Base-by-base conservation (phyloP, 2,888 invertebrate species). In the Odontocerum albicorne region DNA sequence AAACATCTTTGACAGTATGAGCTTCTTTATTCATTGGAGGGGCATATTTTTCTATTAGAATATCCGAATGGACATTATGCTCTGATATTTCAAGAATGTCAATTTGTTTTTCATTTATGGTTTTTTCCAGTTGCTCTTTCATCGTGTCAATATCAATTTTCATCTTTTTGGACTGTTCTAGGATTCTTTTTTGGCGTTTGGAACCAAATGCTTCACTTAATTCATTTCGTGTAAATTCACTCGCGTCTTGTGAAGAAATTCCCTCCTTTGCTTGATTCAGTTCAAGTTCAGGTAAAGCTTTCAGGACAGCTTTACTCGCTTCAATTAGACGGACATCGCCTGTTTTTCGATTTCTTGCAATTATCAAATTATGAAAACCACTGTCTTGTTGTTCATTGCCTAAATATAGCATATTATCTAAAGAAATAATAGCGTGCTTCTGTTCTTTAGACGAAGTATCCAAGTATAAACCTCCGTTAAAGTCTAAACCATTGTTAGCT, bases 311-410 rank as follows among this genome's bases (percentile, higher is more conserved):
- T 27, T 17, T 59, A 20, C 1, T 71, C 1, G 66, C 67, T 55
- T 70, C 67, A 8, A 71, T 60, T 12, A 71, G 49, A 50, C 66
- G 64, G 8, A 70, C 63, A 54, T 67, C 69, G 0, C 70, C 70
- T 1, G 71, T 71, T 39, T 47, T 66, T 54, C 64, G 70, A 57
- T 70, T 70, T 17, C 50, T 47, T 10, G 47, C 49, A 10, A 60
- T 19, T 2, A 60, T 21, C 17, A 55, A 12, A 39, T 60, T 57
- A 19, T 45, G 31, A 40, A 43, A 43, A 12, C 32, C 22, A 35
- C 51, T 46, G 15, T 59, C 42, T 15, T 22, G 38, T 20, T 43
- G 32, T 33, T 57, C 52, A 3, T 38, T 17, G 10, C 57, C 57
- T 16, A 46, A 20, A 10, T 57, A 57, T 3, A 57, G 17, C 57